Evolutionary conservation across 2,888 invertebrate species (phyloP), one percentile per base, ranked within the genome.

Genomic region (Parnassius smintheus): DNA sequence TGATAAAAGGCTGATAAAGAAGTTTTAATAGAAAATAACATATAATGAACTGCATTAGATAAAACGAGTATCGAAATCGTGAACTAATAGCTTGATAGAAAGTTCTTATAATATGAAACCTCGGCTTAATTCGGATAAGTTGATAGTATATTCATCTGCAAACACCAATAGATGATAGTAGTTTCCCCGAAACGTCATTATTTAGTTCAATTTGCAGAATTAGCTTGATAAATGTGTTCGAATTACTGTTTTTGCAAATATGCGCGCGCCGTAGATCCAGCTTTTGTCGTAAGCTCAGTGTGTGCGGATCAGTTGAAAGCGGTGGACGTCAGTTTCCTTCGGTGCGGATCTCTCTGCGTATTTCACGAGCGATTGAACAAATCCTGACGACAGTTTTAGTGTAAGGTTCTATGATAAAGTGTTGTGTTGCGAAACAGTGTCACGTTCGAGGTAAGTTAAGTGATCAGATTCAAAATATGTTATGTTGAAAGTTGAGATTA

Each of bases 171-270:
- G 69, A 35, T 22, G 74, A 76, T 76, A 77, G 80, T 76, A 81
- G 76, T 79, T 80, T 74, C 76, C 75, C 75, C 71, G 56, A 64
- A 85, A 88, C 81, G 82, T 85, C 82, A 86, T 90, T 88, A 89
- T 88, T 89, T 86, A 87, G 86, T 87, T 83, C 87, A 89, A 89
- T 90, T 88, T 87, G 79, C 82, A 79, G 85, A 89, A 89, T 89
- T 89, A 88, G 83, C 82, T 77, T 85, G 86, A 88, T 88, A 88
- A 89, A 90, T 90, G 85, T 86, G 83, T 89, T 88, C 86, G 82
- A 88, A 88, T 88, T 89, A 85, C 81, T 78, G 85, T 86, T 87
- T 84, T 84, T 77, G 80, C 80, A 78, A 77, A 78, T 70, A 71
- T 80, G 78, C 90, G 91, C 91, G 90, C 91, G 90, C 89, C 89